Evolutionary conservation across 2,888 invertebrate species (phyloP).

Genomic region (Osedax frankpressi): DNA sequence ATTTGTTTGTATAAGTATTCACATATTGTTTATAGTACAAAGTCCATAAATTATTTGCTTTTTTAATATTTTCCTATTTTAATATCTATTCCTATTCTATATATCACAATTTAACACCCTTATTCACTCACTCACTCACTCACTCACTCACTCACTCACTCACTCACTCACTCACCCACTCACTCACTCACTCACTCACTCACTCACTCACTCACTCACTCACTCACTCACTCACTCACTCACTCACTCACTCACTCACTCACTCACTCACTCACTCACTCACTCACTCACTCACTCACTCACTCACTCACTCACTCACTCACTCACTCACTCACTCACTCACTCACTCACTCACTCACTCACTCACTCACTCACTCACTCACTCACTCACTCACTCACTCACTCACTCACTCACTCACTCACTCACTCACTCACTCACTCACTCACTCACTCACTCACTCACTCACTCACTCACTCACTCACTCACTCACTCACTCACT

Average conservation of each 20-base stretch:
- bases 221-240: slow-evolving; percentile 10
- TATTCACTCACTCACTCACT: not conserved
- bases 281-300: slow-evolving; percentile 14
- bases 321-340: slow-evolving; percentile 15
- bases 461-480: slow-evolving; percentile 10
- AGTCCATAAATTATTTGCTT: not conserved
- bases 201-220: slow-evolving; percentile 7
- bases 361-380: slow-evolving; percentile 14
- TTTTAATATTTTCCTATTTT: not conserved
- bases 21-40: too few relatives aligned
- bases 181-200: slow-evolving; percentile 6
- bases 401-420: slow-evolving; percentile 4
- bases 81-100: not conserved
- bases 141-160: not conserved
- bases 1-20: not conserved
- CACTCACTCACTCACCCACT: not conserved
- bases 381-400: slow-evolving; percentile 10
- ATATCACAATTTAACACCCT: not conserved
- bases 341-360: slow-evolving; percentile 16
- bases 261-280: slow-evolving; percentile 15
- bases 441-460: slow-evolving; percentile 7
- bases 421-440: not conserved
- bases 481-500: slow-evolving; percentile 12
- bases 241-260: slow-evolving; percentile 11
- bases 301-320: slow-evolving; percentile 14